Percentiles rank a stretch among this genome's conserved stretches.
Evolutionary conservation across 1,140 invertebrate species (phyloP).

Genomic region (Meloidogyne floridensis): DNA sequence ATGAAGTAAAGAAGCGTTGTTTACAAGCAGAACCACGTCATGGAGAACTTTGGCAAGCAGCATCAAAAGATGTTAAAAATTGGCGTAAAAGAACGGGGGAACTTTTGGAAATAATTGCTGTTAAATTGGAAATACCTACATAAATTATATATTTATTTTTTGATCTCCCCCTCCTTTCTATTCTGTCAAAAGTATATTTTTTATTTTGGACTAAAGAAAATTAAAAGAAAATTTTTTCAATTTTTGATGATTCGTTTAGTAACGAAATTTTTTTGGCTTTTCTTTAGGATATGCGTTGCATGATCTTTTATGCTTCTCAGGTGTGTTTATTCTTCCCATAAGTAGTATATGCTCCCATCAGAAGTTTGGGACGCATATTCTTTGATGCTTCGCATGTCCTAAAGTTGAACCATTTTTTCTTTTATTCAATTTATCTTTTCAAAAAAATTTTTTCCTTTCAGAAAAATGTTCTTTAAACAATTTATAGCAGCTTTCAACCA

Average conservation of each 20-base stretch:
- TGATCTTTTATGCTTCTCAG: no score
- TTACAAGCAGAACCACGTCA: slow-evolving; percentile 89
- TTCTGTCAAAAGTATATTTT: background rate
- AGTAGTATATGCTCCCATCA: no score
- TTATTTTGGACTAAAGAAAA: background rate
- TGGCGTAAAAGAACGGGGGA: slow-evolving; percentile 89
- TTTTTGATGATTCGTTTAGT: no score
- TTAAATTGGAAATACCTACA: slow-evolving; percentile 78
- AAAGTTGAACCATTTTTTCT: no score
- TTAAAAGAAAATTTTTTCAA: no score
- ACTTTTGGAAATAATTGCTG: slow-evolving; percentile 79
- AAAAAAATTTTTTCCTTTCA: no score
- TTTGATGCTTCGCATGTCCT: no score
- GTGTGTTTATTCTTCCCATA: no score
- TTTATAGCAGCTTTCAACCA: background rate
- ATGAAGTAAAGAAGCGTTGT: slow-evolving; percentile 84
- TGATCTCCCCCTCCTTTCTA: background rate
- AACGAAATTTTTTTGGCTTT: no score
- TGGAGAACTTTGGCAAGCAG: slow-evolving; percentile 89
- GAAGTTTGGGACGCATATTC: no score
- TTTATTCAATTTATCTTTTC: no score
- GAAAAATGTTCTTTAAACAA: background rate
- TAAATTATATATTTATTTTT: slow-evolving; percentile 47
- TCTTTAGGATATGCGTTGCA: no score
- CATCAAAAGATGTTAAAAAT: slow-evolving; percentile 91